These are phyloP conservation scores for Uloborus plumipes DNA, from an alignment of 2,888 invertebrate species.

Conservation along the genomic window DNA sequence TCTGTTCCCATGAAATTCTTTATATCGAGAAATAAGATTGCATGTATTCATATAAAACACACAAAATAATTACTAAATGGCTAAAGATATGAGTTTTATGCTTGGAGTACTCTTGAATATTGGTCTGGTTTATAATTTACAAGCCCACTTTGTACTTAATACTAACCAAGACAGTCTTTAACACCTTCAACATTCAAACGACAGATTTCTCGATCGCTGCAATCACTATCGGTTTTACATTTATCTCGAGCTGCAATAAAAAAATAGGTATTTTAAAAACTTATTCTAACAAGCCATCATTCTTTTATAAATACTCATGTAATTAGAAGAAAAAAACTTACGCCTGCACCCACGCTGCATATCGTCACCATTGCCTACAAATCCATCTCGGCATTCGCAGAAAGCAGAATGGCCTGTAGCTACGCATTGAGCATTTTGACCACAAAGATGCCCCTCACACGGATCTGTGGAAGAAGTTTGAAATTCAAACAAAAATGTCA, in stretches of 20 bases:
- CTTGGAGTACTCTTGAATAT: too few relatives aligned
- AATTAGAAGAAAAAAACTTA: constrained; percentile 25
- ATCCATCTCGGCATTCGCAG: constrained; percentile 88
- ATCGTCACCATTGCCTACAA: constrained; percentile 84
- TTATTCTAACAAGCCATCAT: not conserved
- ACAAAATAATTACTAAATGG: too few relatives aligned
- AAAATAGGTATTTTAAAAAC: not conserved
- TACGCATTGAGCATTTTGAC: constrained; percentile 87
- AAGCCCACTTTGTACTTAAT: too few relatives aligned
- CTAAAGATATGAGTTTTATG: too few relatives aligned
- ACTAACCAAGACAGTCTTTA: constrained; percentile 65
- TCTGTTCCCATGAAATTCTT: too few relatives aligned
- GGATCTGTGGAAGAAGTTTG: constrained; percentile 48
- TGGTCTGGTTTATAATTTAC: too few relatives aligned
- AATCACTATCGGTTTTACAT: constrained; percentile 86
- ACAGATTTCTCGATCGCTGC: constrained; percentile 88
- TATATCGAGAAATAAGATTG: too few relatives aligned
- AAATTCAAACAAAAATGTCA: too few relatives aligned
- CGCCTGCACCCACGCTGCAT: constrained; percentile 79
- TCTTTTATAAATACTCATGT: too few relatives aligned
- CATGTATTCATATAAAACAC: too few relatives aligned
- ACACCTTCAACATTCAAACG: constrained; percentile 66
- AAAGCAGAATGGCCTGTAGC: constrained; percentile 89
- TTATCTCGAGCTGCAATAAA: constrained; percentile 81
- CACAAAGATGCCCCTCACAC: constrained; percentile 78